Evolutionary conservation across 2,888 invertebrate genomes (phyloP).

Genomic region (Brenthis daphne): DNA sequence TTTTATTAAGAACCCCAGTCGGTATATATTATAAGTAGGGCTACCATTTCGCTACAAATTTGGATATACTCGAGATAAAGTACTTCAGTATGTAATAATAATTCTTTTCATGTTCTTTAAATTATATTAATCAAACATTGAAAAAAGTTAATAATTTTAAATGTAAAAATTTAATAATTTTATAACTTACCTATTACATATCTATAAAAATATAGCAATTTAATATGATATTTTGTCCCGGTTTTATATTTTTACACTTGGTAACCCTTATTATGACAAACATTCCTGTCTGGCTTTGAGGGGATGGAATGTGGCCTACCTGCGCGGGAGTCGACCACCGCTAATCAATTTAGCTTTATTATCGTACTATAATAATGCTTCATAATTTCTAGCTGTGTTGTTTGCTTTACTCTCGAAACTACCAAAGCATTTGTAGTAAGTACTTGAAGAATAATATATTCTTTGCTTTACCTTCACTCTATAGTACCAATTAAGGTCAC

Average conservation of each 20-base stretch:
- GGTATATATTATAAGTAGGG: conserved; percentile 32
- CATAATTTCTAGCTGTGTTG: conserved; percentile 72
- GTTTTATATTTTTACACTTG: not conserved
- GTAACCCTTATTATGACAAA: conserved; percentile 56
- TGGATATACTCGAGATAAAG: not conserved
- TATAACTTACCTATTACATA: no score
- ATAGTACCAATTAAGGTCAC: no score
- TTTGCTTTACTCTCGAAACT: conserved; percentile 58
- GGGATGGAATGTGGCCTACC: conserved; percentile 77
- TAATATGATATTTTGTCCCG: no score
- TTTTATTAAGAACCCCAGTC: conserved; percentile 58
- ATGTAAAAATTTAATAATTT: no score
- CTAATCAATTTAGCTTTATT: conserved; percentile 82
- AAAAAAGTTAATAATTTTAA: no score
- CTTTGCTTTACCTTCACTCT: no score
- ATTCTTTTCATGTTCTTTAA: no score
- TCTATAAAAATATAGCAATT: no score
- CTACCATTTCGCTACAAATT: not conserved
- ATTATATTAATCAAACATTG: no score
- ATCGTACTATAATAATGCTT: conserved; percentile 78
- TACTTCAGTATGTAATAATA: no score
- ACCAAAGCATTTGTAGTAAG: conserved; percentile 2
- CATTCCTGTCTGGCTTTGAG: conserved; percentile 52
- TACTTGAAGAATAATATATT: no score
- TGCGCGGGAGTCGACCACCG: conserved; percentile 69